Conservation (phyloP, 2,113 vertebrate species). For the Chelonoidis abingdonii region DNA sequence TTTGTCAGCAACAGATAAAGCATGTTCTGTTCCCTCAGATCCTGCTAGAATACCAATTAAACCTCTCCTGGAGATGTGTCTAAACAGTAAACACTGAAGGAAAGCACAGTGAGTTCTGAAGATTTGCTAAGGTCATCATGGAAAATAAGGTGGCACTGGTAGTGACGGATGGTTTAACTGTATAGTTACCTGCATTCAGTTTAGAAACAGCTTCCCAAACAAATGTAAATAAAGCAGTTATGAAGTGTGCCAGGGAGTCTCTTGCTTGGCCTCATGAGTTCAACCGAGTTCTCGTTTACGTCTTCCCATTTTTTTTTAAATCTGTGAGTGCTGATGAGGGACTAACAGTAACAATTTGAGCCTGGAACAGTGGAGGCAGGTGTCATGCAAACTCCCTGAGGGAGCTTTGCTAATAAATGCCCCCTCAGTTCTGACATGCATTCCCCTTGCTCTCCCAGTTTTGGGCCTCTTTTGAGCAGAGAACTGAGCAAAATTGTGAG, state of each 20-base stretch:
- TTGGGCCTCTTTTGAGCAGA: slow-evolving; percentile 35
- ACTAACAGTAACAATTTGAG: background rate
- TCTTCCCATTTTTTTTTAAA: background rate
- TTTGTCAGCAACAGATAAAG: slow-evolving; percentile 42
- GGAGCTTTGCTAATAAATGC: background rate
- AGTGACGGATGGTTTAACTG: background rate
- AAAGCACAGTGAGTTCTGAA: slow-evolving; percentile 45
- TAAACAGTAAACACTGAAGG: slow-evolving; percentile 3
- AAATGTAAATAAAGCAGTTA: background rate
- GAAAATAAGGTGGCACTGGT: slow-evolving; percentile 36
- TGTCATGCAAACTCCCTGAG: background rate
- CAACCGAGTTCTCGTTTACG: background rate
- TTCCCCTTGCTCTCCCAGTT: background rate
- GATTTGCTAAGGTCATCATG: background rate
- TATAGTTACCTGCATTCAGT: background rate
- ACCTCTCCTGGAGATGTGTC: background rate
- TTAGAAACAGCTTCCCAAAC: background rate
- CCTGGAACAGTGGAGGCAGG: background rate
- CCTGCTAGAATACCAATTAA: slow-evolving; percentile 25
- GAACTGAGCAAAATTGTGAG: slow-evolving; percentile 6
- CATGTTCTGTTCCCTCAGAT: slow-evolving; percentile 34
- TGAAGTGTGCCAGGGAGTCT: background rate
- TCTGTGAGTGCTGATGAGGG: background rate
- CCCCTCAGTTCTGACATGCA: slow-evolving; percentile 32
- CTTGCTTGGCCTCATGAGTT: background rate